Conservation (phyloP, 1,140 invertebrate species). For the Cardiocondyla obscurior region DNA sequence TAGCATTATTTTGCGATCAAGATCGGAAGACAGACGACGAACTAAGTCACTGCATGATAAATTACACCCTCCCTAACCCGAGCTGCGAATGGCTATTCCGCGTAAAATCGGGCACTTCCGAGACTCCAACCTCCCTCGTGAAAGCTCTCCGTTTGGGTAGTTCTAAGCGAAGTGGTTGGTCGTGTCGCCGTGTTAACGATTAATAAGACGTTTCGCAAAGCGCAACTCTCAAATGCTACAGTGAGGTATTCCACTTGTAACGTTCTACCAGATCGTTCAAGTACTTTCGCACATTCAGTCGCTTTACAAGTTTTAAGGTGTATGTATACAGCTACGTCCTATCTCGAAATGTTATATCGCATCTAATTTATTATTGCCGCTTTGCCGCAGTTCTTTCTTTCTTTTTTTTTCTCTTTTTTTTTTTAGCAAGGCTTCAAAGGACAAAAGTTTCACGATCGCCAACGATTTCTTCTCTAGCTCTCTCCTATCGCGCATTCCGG, state of each 20-base stretch:
- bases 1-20: constrained; percentile 30
- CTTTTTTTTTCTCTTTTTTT: too few species aligned
- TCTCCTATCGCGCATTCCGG: neutral
- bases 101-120: constrained; percentile 53
- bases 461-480: neutral
- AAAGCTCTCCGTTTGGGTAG: constrained; percentile 38
- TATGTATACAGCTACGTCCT: too few species aligned
- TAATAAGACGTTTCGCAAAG: constrained; percentile 42
- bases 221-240: constrained; percentile 1
- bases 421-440: too few species aligned
- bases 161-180: constrained; percentile 25
- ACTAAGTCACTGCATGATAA: constrained; percentile 55
- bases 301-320: constrained; percentile 6
- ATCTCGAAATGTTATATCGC: too few species aligned
- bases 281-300: neutral
- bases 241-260: neutral
- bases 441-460: neutral
- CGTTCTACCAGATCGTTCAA: constrained; percentile 4
- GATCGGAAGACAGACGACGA: constrained; percentile 24
- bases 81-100: constrained; percentile 54
- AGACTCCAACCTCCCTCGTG: constrained; percentile 33
- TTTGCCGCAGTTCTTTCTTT: too few species aligned
- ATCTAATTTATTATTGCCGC: too few species aligned
- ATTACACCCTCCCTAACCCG: constrained; percentile 20
- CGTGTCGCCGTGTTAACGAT: constrained; percentile 50